A percentile compares a stretch with the other conserved stretches of the same genome.
Conservation (phyloP, 2,888 invertebrate species). For the Arenicola marina region DNA sequence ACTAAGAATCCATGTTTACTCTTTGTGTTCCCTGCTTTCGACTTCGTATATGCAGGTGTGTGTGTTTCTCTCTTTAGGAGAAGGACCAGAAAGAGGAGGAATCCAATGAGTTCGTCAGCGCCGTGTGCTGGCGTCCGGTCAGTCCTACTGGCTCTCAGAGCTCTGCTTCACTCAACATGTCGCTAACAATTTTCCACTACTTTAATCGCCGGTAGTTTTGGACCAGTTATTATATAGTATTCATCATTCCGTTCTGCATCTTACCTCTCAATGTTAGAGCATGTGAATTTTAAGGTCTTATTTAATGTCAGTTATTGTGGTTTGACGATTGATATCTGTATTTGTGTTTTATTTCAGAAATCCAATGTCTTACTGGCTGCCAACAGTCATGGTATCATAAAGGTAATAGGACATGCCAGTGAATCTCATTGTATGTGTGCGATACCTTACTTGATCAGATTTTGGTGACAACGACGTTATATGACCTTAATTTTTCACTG, state of each 20-base stretch:
- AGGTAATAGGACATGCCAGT: too few relatives aligned
- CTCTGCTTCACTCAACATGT: background rate
- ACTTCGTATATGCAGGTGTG: too few relatives aligned
- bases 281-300: background rate
- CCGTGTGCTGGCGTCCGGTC: constrained; percentile 85
- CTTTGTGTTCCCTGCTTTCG: too few relatives aligned
- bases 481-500: too few relatives aligned
- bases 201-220: too few relatives aligned
- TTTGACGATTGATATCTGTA: background rate
- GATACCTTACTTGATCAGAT: too few relatives aligned
- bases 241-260: too few relatives aligned
- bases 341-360: constrained; percentile 62
- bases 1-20: too few relatives aligned
- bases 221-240: too few relatives aligned
- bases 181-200: too few relatives aligned
- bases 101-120: constrained; percentile 89
- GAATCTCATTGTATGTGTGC: too few relatives aligned
- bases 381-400: constrained; percentile 91
- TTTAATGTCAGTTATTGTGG: background rate
- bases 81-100: constrained; percentile 81
- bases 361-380: constrained; percentile 87
- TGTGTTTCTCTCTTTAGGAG: constrained; percentile 60
- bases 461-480: too few relatives aligned
- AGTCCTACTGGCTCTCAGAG: constrained; percentile 28
- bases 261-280: background rate